Percentiles rank a stretch among this genome's conserved stretches.
These are phyloP conservation scores for Gouania willdenowi DNA, from an alignment of 2,797 vertebrate species.

Conservation along the genomic window DNA sequence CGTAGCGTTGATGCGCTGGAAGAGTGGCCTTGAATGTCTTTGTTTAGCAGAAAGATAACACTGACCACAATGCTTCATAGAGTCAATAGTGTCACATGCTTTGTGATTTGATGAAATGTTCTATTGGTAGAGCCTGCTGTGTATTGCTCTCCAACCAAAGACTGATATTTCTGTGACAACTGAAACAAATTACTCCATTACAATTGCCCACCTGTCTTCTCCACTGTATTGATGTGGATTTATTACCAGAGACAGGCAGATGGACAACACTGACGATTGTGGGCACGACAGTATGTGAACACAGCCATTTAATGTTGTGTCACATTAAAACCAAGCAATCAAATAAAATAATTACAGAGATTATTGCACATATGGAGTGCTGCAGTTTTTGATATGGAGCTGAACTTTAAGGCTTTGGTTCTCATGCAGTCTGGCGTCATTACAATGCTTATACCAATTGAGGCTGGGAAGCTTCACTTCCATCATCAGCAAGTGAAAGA, in stretches of 20 bases:
- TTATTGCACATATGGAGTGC: conserved; percentile 25
- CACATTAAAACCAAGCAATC: conserved; percentile 37
- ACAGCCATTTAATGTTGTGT: conserved; percentile 21
- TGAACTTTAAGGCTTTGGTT: conserved; percentile 12
- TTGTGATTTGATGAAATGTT: conserved; percentile 76
- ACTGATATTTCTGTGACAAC: conserved; percentile 77
- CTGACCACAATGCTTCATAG: conserved; percentile 29
- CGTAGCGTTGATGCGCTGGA: too few relatives aligned
- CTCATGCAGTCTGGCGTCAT: conserved; percentile 32
- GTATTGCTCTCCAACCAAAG: conserved; percentile 68
- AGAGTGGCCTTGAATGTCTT: conserved; percentile 5
- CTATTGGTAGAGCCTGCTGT: conserved; percentile 67
- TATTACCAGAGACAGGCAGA: conserved; percentile 53
- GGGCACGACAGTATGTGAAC: conserved; percentile 31
- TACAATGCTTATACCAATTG: conserved; percentile 64
- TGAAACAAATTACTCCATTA: conserved; percentile 78
- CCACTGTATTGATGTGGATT: conserved; percentile 64
- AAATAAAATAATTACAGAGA: conserved; percentile 19
- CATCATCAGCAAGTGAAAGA: conserved; percentile 58
- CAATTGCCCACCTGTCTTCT: conserved; percentile 70
- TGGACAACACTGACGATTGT: conserved; percentile 33
- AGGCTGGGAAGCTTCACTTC: conserved; percentile 57
- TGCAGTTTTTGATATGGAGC: conserved; percentile 17
- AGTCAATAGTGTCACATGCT: conserved; percentile 72
- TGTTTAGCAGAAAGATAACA: conserved; percentile 37